Base-by-base conservation (phyloP, 1,140 invertebrate genomes). In the Apolygus lucorum region DNA sequence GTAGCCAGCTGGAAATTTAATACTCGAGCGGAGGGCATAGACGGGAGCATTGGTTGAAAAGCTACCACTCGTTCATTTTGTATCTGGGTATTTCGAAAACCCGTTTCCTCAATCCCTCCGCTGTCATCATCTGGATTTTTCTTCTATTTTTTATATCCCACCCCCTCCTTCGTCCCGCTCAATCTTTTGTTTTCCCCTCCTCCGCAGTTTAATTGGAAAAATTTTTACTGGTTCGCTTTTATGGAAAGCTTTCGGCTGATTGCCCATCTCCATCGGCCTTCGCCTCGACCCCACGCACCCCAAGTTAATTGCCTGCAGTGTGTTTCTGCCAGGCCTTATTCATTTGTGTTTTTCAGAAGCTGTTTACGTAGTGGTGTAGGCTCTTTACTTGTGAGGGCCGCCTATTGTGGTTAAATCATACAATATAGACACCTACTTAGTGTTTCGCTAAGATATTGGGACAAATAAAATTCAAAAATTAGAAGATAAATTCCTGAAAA, bases 141-240 rank as follows among this genome's bases (percentile, higher is more conserved):
- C 34, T 42, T 17, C 34, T 17, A 17, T 42, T 42, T 17, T 42
- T 17, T 42, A 4, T 17, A 42, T 42, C 34, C 17, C 34, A 4
- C 34, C 34, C 17, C 17, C 4, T 42, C 34, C 4, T 17, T 17
- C 4, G 4, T 42, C 4, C 34, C 34, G 34, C 34, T 42, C 34
- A 8, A n/a, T n/a, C n/a, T n/a, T n/a, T n/a, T n/a, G n/a, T n/a
- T n/a, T n/a, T n/a, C n/a, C n/a, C n/a, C n/a, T n/a, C n/a, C n/a
- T n/a, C n/a, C n/a, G 34, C 34, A 21, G 54, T 59, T 59, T 59
- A 59, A 59, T 59, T 59, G 54, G 54, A 59, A 59, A 59, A 59
- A 59, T 42, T 42, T 42, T 42, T 8, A 4, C 22, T 11, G 54
- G 22, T 11, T 4, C 11, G 54, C 13, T 59, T 59, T 24, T 17